Conservation (phyloP, 2,888 invertebrate species). For the Temnothorax ravouxi region DNA sequence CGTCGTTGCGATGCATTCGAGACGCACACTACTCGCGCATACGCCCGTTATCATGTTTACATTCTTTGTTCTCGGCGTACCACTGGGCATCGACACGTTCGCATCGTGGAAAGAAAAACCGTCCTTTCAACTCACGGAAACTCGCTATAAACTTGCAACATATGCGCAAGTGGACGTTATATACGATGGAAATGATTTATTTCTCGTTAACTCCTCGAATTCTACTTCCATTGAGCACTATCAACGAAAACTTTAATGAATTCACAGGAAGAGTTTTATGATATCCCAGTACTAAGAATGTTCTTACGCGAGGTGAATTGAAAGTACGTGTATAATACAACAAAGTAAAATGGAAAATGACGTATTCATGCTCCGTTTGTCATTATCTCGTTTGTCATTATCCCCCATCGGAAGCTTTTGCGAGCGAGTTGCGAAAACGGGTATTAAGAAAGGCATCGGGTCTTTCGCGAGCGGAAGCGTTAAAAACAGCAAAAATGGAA, state of each 20-base stretch:
- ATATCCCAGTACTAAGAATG: background rate
- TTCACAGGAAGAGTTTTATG: background rate
- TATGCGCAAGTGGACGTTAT: background rate
- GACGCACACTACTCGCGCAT: conserved; percentile 1
- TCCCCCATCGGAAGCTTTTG: background rate
- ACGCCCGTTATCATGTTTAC: conserved; percentile 74
- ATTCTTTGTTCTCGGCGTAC: conserved; percentile 71
- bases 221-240: background rate
- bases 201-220: background rate
- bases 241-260: background rate
- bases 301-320: background rate
- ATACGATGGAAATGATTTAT: background rate
- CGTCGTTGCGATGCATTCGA: conserved; percentile 35
- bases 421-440: conserved; percentile 7
- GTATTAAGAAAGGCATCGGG: conserved; percentile 18
- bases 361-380: conserved; percentile 1
- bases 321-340: background rate
- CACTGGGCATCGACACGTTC: conserved; percentile 63
- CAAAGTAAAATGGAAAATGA: background rate
- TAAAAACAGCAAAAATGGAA: conserved; percentile 18
- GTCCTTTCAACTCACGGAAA: conserved; percentile 45
- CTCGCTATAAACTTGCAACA: background rate
- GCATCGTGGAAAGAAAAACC: conserved; percentile 35
- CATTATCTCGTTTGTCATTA: background rate
- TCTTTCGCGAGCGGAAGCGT: conserved; percentile 19